These are phyloP conservation scores for Punctoribates punctum DNA, from an alignment of 2,888 invertebrate genomes.

Conservation along the genomic window DNA sequence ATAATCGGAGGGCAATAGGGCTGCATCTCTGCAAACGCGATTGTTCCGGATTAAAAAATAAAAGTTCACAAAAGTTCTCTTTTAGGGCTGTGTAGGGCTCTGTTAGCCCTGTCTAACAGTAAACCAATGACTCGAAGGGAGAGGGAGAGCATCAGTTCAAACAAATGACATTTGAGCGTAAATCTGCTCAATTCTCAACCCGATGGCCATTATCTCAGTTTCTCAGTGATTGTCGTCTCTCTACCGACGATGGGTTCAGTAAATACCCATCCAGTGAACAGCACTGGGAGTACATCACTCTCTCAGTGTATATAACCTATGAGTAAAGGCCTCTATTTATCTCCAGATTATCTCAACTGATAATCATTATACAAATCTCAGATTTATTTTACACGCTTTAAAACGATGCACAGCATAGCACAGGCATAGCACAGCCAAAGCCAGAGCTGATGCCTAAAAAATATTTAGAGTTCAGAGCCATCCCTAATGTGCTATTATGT, in stretches of 20 bases:
- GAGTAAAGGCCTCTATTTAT: background rate
- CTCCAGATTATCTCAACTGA: slow-evolving; percentile 29
- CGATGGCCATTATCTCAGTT: slow-evolving; percentile 37
- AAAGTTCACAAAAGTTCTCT: background rate
- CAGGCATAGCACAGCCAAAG: too few species aligned
- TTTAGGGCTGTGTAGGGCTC: too few species aligned
- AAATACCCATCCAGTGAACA: background rate
- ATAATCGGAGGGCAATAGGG: slow-evolving; percentile 13
- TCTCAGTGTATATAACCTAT: slow-evolving; percentile 18
- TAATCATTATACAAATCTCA: slow-evolving; percentile 34
- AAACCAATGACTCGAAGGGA: slow-evolving; percentile 29
- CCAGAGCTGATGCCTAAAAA: slow-evolving; percentile 26
- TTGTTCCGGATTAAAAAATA: slow-evolving; percentile 38
- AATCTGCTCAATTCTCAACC: slow-evolving; percentile 37
- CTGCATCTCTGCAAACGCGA: slow-evolving; percentile 33
- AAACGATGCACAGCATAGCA: background rate
- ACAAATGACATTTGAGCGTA: slow-evolving; percentile 19
- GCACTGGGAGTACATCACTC: background rate
- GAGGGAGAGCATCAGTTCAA: slow-evolving; percentile 35
- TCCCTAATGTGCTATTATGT: slow-evolving; percentile 35
- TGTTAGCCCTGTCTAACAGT: background rate
- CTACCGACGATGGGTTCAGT: background rate
- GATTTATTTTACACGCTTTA: slow-evolving; percentile 32
- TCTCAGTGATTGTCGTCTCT: slow-evolving; percentile 37
- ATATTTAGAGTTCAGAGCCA: background rate